A percentile compares a stretch with the other conserved stretches of the same genome.
Conservation (phyloP, 2,113 vertebrate genomes). For the Lipophrys pholis region DNA sequence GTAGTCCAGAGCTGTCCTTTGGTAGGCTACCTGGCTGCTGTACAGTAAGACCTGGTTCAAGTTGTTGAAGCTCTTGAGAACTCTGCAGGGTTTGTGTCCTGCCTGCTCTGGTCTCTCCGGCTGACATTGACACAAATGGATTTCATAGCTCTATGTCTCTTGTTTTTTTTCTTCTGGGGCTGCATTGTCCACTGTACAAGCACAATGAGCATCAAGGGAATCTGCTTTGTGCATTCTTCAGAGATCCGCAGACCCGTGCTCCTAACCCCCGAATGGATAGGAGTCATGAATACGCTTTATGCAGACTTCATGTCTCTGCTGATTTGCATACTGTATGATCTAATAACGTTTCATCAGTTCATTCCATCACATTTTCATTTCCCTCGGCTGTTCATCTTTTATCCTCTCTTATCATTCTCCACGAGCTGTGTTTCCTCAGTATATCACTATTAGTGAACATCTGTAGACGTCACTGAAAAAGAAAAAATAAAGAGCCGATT, state of each 20-base stretch:
- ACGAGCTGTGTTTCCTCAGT: constrained; percentile 7
- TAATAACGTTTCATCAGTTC: constrained; percentile 48
- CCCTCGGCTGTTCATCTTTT: constrained; percentile 25
- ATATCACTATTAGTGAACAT: constrained; percentile 23
- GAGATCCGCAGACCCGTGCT: constrained; percentile 42
- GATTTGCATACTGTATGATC: constrained; percentile 55
- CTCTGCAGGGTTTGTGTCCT: constrained; percentile 38
- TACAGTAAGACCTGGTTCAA: constrained; percentile 22
- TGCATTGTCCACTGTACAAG: constrained; percentile 51
- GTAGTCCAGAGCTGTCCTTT: constrained; percentile 56
- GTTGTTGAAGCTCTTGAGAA: constrained; percentile 27
- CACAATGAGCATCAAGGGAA: constrained; percentile 56
- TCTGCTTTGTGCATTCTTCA: constrained; percentile 38
- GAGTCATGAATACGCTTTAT: constrained; percentile 30
- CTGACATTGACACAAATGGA: constrained; percentile 59
- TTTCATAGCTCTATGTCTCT: constrained; percentile 32
- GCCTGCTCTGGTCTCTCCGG: constrained; percentile 16
- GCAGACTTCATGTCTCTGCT: constrained; percentile 36
- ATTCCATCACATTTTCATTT: constrained; percentile 46
- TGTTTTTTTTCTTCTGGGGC: constrained; percentile 27
- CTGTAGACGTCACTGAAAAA: constrained; percentile 15
- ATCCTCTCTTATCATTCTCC: constrained; percentile 22
- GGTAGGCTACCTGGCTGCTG: constrained; percentile 12
- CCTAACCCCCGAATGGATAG: constrained; percentile 36
- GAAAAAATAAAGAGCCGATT: constrained; percentile 25